Percentiles rank a stretch among this genome's conserved stretches.
phyloP scores from a whole-genome alignment of 1,140 invertebrate genomes.

The Camponotus floridanus region DNA sequence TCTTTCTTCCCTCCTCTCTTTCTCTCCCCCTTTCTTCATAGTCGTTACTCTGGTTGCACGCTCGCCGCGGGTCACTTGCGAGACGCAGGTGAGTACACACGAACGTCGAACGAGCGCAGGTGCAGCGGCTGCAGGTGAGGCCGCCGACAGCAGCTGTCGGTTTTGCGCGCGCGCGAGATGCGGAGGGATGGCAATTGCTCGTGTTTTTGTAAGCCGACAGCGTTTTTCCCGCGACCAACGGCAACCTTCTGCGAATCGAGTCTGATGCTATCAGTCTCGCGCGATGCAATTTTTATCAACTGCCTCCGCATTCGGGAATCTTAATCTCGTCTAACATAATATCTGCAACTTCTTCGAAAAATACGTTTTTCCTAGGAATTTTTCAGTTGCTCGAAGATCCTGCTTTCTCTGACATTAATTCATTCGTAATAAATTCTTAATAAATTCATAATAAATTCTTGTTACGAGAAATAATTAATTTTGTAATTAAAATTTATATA shows the following conservation, averaged over 20 bases:
- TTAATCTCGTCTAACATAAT: neutral
- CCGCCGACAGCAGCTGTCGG: conserved; percentile 52
- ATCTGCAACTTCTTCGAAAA: neutral
- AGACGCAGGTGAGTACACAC: conserved; percentile 49
- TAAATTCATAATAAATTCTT: too few species aligned
- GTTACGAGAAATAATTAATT: neutral
- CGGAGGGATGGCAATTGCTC: neutral
- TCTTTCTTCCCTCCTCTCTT: neutral
- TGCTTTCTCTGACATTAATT: neutral
- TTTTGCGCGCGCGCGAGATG: conserved; percentile 3
- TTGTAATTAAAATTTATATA: neutral
- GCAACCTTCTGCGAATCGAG: neutral
- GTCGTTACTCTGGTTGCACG: conserved; percentile 55
- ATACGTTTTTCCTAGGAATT: neutral
- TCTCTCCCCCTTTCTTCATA: neutral
- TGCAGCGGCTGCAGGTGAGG: conserved; percentile 51
- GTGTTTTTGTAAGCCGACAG: conserved; percentile 23
- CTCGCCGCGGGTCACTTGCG: conserved; percentile 53
- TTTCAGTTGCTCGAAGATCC: neutral
- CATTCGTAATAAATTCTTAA: too few species aligned
- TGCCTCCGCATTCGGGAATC: neutral
- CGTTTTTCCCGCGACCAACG: conserved; percentile 17
- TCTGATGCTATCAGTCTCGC: neutral
- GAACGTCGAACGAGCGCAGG: conserved; percentile 10
- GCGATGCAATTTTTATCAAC: neutral